Percentiles rank a stretch among this genome's conserved stretches.
phyloP scores from a whole-genome alignment of 2,888 invertebrate species.

The Zhuqinia jingwanae region DNA sequence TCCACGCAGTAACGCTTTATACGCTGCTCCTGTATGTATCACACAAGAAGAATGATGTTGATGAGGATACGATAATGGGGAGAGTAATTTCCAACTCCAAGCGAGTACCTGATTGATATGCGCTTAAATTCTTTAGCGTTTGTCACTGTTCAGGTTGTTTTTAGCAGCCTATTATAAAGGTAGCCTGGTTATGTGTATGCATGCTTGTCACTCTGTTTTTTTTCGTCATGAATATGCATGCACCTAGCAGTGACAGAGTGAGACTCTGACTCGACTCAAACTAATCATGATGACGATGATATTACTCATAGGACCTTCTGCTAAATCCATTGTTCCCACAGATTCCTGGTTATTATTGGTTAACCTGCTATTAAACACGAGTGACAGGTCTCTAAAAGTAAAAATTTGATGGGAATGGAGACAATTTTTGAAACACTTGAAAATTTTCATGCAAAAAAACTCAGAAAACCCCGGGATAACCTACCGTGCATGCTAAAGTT shows the following conservation, averaged over 20 bases:
- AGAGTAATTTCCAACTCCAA: constrained; percentile 38
- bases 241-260: constrained; percentile 3
- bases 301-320: constrained; percentile 19
- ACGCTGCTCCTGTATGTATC: constrained; percentile 28
- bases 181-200: background rate
- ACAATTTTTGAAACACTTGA: constrained; percentile 15
- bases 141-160: background rate
- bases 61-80: constrained; percentile 8
- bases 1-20: constrained; percentile 31
- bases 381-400: constrained; percentile 42
- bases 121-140: background rate
- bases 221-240: constrained; percentile 61
- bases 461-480: constrained; percentile 51
- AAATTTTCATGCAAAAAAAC: constrained; percentile 55
- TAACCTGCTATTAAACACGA: background rate
- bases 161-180: background rate
- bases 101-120: constrained; percentile 44
- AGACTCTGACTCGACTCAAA: constrained; percentile 30
- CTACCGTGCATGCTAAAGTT: constrained; percentile 56
- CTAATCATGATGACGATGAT: constrained; percentile 46
- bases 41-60: constrained; percentile 13
- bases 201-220: constrained; percentile 49
- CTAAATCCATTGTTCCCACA: background rate
- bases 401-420: background rate
- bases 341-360: background rate